A percentile compares a stretch with the other conserved stretches of the same genome.
Evolutionary conservation across 2,888 invertebrate genomes (phyloP).

Genomic region (Ptychoptera contaminata): DNA sequence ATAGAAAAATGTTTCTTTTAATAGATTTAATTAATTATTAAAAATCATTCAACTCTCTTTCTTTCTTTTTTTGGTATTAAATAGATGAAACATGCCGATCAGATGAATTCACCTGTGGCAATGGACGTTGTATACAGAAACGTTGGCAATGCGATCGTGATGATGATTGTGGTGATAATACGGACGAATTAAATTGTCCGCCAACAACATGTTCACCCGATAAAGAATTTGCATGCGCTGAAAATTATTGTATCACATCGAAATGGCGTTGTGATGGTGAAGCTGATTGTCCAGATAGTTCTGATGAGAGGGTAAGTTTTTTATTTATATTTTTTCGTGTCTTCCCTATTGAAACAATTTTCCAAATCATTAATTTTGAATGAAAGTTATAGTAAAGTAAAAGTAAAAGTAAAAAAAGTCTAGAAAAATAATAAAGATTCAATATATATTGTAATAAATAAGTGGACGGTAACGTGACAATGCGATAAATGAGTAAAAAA

Average conservation of each 20-base stretch:
- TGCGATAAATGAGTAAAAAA: no score
- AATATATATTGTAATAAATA: background rate
- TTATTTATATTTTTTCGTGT: background rate
- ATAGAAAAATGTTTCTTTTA: no score
- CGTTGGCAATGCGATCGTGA: slow-evolving; percentile 78
- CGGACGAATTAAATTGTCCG: slow-evolving; percentile 66
- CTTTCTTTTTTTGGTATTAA: background rate
- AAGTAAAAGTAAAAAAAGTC: background rate
- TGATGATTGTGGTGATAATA: slow-evolving; percentile 73
- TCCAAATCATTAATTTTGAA: no score
- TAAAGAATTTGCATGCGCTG: slow-evolving; percentile 58
- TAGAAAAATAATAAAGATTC: background rate
- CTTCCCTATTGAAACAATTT: no score
- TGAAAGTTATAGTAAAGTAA: no score
- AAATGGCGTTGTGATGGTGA: slow-evolving; percentile 82
- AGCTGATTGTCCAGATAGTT: slow-evolving; percentile 65
- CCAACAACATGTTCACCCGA: slow-evolving; percentile 49
- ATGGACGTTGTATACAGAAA: slow-evolving; percentile 75
- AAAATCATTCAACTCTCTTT: no score
- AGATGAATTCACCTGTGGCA: slow-evolving; percentile 84
- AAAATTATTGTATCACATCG: slow-evolving; percentile 60
- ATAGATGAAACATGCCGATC: slow-evolving; percentile 79
- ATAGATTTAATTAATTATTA: no score
- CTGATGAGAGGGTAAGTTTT: slow-evolving; percentile 56
- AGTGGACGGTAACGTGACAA: no score